Evolutionary conservation across 2,797 vertebrate genomes (phyloP).

Genomic region (Diplodus puntazzo): DNA sequence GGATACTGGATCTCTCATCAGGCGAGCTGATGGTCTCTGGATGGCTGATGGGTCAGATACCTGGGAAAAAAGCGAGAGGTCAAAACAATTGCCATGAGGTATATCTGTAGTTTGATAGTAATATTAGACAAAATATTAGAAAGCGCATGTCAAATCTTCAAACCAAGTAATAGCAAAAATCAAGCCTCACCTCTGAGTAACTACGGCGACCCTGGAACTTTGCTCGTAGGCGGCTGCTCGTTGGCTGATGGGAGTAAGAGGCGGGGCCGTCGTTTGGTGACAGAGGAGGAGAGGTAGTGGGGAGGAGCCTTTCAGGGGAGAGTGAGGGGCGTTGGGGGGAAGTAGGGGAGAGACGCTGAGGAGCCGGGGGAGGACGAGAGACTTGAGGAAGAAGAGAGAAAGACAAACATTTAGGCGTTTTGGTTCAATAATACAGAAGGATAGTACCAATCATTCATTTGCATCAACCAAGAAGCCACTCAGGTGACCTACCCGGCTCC

Average conservation of each 20-base stretch:
- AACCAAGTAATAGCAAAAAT: not conserved
- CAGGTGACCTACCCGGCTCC: slow-evolving; percentile 74
- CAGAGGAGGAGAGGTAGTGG: slow-evolving; percentile 75
- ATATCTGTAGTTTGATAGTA: not conserved
- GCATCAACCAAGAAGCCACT: not conserved
- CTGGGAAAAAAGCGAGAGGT: slow-evolving; percentile 21
- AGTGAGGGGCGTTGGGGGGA: slow-evolving; percentile 71
- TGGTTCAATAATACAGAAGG: not conserved
- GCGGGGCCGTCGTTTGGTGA: slow-evolving; percentile 78
- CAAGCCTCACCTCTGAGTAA: slow-evolving; percentile 86
- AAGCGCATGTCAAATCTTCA: not conserved
- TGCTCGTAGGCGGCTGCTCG: slow-evolving; percentile 87
- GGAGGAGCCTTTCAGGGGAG: slow-evolving; percentile 76
- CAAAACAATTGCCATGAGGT: not conserved
- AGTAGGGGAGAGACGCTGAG: slow-evolving; percentile 80
- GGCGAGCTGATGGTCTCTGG: slow-evolving; percentile 74
- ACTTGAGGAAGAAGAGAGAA: slow-evolving; percentile 33
- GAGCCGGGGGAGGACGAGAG: slow-evolving; percentile 80
- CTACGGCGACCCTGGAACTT: slow-evolving; percentile 92
- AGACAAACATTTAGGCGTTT: not conserved
- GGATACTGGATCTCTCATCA: slow-evolving; percentile 87
- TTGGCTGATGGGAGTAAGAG: slow-evolving; percentile 85
- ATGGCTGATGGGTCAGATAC: slow-evolving; percentile 86
- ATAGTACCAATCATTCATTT: too few species aligned
- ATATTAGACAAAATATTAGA: not conserved